phyloP scores from a whole-genome alignment of 1,140 invertebrate genomes.

The Daktulosphaira vitifoliae region DNA sequence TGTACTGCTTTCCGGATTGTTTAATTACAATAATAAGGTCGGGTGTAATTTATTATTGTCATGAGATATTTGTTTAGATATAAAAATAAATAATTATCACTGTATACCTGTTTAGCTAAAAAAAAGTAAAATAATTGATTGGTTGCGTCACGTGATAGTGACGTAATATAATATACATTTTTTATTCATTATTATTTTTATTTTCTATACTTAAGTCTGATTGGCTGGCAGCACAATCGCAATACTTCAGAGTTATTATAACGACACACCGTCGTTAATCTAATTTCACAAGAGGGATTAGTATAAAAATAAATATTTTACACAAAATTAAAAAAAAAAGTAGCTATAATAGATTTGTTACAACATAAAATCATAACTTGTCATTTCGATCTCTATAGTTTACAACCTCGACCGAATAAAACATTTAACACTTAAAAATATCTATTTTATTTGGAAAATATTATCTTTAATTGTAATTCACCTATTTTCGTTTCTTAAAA shows the following conservation, averaged over 20 bases:
- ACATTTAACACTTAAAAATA: no score
- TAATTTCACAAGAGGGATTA: neutral
- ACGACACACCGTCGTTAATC: neutral
- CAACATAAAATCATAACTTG: no score
- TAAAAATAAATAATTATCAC: no score
- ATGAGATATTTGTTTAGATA: no score
- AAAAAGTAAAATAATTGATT: neutral
- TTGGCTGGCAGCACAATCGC: neutral
- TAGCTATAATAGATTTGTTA: neutral
- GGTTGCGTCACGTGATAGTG: neutral
- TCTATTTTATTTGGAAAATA: no score
- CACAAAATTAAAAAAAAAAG: no score
- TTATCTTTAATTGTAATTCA: no score
- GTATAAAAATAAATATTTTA: no score
- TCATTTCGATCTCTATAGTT: no score
- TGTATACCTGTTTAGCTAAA: neutral
- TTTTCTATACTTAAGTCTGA: neutral
- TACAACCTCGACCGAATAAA: no score
- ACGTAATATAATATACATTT: constrained; percentile 5
- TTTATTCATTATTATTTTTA: no score
- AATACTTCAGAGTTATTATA: neutral
- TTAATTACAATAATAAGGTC: constrained; percentile 8
- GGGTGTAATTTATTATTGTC: constrained; percentile 15
- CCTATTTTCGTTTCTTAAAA: no score
- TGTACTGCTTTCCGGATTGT: neutral